Percentiles rank a stretch among this genome's conserved stretches.
Evolutionary conservation across 2,888 invertebrate species (phyloP).

Genomic region (Ectemnius lituratus): DNA sequence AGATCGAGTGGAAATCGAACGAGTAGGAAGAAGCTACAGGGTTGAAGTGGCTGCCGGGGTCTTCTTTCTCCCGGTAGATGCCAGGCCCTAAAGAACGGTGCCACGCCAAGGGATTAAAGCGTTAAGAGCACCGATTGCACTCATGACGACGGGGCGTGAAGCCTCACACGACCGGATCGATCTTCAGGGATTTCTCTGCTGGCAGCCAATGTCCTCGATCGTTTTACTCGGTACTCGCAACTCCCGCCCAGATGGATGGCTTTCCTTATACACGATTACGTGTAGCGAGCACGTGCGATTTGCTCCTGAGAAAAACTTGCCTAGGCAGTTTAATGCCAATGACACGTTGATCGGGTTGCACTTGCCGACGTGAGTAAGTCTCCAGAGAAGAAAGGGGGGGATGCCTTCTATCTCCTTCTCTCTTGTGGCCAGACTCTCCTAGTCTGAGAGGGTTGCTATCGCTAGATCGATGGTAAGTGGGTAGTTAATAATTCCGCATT

Average conservation of each 20-base stretch:
- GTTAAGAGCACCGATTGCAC: conserved; percentile 61
- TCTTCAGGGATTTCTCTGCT: conserved; percentile 56
- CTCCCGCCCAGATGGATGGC: conserved; percentile 19
- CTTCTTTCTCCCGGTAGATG: conserved; percentile 31
- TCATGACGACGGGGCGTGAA: conserved; percentile 59
- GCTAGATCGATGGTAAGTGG: not conserved
- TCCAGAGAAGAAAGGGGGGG: no score
- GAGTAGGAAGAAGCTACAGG: not conserved
- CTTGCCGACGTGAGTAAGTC: conserved; percentile 7
- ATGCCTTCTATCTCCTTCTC: no score
- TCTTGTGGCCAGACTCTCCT: no score
- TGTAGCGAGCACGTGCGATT: not conserved
- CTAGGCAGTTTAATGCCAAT: not conserved
- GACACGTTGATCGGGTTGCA: conserved; percentile 10
- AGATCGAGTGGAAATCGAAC: conserved; percentile 6
- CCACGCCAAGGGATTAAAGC: conserved; percentile 60
- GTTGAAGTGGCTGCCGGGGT: conserved; percentile 17
- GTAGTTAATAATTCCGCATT: conserved; percentile 16
- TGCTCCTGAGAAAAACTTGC: not conserved
- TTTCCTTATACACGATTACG: conserved; percentile 41
- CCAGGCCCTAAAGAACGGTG: conserved; percentile 31
- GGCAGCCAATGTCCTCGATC: conserved; percentile 29
- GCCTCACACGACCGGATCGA: conserved; percentile 56
- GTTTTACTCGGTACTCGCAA: not conserved
- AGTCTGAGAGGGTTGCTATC: conserved; percentile 4